Evolutionary conservation across 2,888 invertebrate genomes (phyloP), one percentile per base, ranked within the genome.

Genomic region (Drosophila siamana): DNA sequence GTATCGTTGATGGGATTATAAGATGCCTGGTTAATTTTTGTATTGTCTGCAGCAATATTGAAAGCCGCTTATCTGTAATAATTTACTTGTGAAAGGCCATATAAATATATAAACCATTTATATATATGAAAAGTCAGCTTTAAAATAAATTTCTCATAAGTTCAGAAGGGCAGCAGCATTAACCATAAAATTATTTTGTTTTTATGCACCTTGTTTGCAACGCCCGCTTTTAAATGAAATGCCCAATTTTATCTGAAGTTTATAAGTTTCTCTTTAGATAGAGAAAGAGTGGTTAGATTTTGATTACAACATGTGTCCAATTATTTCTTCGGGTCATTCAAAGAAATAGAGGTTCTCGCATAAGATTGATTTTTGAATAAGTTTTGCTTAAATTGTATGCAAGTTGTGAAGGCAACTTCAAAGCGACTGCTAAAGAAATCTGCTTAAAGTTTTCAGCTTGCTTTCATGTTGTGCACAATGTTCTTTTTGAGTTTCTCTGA

Each of bases 1-100:
- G 52, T 55, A 36, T 54, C 46, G 69, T 48, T 65, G 52, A 73
- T 60, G 41, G 55, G 54, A 78, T 74, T 66, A 63, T 28, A 13
- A 4, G 22, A 26, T 11, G 36, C 1, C 22, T 13, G 30, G 6
- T 2, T 28, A n/a, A 50, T 62, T 46, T 55, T 44, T 26, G 48
- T 16, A 26, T 38, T 9, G 15, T 9, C 6, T 8, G 36, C 4
- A 11, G 3, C 0, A 15, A 24, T 28, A 22, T 2, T 4, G 11
- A 38, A 26, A 24, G 30, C 46, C 16, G 1, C 28, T 43, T 28
- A 41, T 28, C 26, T 22, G 9, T 6, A 38, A 13, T 13, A 13
- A 11, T 11, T 24, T 1, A 8, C 2, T 6, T 13, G 7, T 13
- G 13, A n/a, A 13, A 4, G 7, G 2, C 36, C 9, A 11, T 30